These are phyloP conservation scores for Pseudobourletiella spinata DNA, from an alignment of 1,140 invertebrate species.

Conservation along the genomic window DNA sequence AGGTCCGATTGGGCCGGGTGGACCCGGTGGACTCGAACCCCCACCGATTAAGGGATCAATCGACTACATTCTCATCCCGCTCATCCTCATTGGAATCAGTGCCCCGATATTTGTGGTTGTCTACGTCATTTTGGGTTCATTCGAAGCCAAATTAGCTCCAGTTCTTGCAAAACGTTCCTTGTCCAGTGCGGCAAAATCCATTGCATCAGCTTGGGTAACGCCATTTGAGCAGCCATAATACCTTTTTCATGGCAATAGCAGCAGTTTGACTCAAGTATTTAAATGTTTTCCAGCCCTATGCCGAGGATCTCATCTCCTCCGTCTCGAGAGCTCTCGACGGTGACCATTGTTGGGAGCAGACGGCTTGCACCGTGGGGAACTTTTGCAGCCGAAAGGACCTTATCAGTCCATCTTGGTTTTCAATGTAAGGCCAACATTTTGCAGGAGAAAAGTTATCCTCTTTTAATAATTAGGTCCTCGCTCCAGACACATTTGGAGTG, in stretches of 20 bases:
- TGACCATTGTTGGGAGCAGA: slow-evolving; percentile 17
- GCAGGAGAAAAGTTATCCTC: background rate
- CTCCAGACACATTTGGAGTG: no score
- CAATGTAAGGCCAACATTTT: background rate
- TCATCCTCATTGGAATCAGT: slow-evolving; percentile 30
- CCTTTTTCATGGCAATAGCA: no score
- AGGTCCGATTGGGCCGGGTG: background rate
- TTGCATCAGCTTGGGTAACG: no score
- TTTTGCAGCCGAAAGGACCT: background rate
- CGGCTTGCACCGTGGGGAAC: background rate
- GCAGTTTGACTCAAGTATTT: no score
- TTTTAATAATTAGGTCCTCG: background rate
- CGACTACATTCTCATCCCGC: slow-evolving; percentile 30
- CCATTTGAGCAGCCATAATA: no score
- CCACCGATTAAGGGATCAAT: slow-evolving; percentile 28
- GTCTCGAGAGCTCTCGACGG: slow-evolving; percentile 1
- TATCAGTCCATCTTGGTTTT: background rate
- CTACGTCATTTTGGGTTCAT: slow-evolving; percentile 27
- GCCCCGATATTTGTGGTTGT: slow-evolving; percentile 31
- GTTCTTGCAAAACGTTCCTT: background rate
- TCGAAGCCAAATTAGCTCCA: slow-evolving; percentile 27
- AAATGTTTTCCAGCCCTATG: slow-evolving; percentile 12
- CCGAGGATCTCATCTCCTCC: background rate
- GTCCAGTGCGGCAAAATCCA: background rate
- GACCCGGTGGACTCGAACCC: background rate